These are phyloP conservation scores for cattle (Bos taurus) DNA, from an alignment of 2,113 vertebrate genomes.

Conservation along the genomic window DNA sequence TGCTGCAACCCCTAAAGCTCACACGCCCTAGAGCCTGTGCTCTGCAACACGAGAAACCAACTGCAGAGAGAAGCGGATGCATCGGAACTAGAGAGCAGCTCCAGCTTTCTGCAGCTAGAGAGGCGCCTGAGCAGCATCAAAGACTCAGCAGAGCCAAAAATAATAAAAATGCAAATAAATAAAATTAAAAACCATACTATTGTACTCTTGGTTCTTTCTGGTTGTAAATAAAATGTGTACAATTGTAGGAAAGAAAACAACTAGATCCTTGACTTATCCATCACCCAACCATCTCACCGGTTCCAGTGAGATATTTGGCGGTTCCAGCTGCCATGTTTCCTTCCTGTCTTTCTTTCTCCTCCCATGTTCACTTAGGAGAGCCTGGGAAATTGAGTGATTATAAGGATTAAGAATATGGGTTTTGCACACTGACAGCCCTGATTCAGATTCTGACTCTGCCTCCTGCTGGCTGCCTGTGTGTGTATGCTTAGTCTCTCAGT, in stretches of 20 bases:
- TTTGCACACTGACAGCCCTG: not conserved
- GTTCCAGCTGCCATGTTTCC: not conserved
- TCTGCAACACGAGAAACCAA: not conserved
- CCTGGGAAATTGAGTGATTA: not conserved
- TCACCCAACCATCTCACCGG: not conserved
- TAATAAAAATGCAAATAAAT: not conserved
- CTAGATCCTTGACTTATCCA: not conserved
- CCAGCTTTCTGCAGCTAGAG: not conserved
- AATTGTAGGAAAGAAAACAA: not conserved
- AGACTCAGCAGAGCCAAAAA: not conserved
- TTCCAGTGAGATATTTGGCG: not conserved
- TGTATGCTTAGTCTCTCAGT: not conserved
- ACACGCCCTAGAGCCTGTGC: not conserved
- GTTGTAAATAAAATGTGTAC: not conserved
- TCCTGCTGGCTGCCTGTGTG: not conserved
- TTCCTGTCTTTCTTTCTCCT: not conserved
- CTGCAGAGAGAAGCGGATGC: not conserved
- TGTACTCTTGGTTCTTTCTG: not conserved
- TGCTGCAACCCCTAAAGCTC: not conserved
- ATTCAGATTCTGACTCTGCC: not conserved
- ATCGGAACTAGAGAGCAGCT: not conserved
- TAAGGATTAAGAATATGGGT: not conserved
- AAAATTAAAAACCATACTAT: not conserved
- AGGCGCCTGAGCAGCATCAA: not conserved
- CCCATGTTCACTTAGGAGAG: not conserved